These are phyloP conservation scores for Ectemnius lituratus DNA, from an alignment of 2,888 invertebrate species.

Conservation along the genomic window DNA sequence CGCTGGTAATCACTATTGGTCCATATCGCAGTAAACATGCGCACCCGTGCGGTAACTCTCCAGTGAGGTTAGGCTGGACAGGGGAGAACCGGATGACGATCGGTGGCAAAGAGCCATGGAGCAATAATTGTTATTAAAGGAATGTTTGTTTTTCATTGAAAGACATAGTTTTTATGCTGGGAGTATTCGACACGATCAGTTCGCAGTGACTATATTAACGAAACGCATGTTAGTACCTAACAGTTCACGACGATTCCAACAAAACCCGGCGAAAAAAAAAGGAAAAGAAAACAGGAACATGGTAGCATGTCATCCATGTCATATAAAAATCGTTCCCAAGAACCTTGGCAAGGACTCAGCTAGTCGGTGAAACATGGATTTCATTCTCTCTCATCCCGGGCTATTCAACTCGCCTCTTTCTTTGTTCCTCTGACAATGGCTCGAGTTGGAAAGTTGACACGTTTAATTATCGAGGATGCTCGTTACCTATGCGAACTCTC, in stretches of 20 bases:
- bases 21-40: conserved; percentile 44
- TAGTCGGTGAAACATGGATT: conserved; percentile 65
- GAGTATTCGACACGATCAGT: conserved; percentile 54
- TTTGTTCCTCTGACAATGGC: background rate
- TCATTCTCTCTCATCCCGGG: conserved; percentile 3
- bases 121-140: too few species aligned
- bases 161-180: too few species aligned
- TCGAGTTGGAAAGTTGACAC: background rate
- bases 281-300: conserved; percentile 50
- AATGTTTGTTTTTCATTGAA: too few species aligned
- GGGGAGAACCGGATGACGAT: conserved; percentile 30
- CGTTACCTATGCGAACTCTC: background rate
- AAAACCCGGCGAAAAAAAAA: conserved; percentile 43
- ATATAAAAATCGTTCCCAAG: conserved; percentile 59
- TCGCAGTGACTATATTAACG: conserved; percentile 38
- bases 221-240: conserved; percentile 55
- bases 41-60: conserved; percentile 26
- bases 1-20: conserved; percentile 37
- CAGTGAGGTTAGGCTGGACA: conserved; percentile 14
- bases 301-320: conserved; percentile 60
- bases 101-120: conserved; percentile 19
- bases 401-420: background rate
- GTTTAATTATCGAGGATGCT: background rate
- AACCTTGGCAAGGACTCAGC: conserved; percentile 60
- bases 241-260: conserved; percentile 51